These are phyloP conservation scores for Tetramorium alpestre DNA, from an alignment of 1,140 invertebrate genomes.

Conservation along the genomic window DNA sequence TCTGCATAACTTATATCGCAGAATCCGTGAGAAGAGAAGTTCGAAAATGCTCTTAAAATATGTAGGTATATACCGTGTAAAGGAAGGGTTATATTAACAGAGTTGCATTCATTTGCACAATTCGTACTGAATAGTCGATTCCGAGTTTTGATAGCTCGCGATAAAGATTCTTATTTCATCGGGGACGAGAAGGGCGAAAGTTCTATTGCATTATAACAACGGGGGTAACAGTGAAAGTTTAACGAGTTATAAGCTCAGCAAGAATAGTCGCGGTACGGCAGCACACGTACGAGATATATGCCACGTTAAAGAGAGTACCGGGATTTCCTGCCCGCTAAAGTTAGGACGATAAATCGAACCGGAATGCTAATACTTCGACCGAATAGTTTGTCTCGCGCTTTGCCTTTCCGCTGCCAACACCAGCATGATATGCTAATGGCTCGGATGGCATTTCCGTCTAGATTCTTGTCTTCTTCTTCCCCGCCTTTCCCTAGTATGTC, in stretches of 20 bases:
- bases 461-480: slow-evolving; percentile 23
- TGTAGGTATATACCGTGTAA: not conserved
- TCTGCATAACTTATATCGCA: not conserved
- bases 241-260: slow-evolving; percentile 42
- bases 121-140: not conserved
- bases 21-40: not conserved
- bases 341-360: slow-evolving; percentile 67
- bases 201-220: not conserved
- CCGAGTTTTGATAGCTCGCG: slow-evolving; percentile 8
- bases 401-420: not conserved
- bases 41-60: not conserved
- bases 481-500: not conserved
- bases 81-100: not conserved
- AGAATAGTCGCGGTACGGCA: slow-evolving; percentile 14
- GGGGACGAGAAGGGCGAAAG: not conserved
- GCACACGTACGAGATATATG: slow-evolving; percentile 11
- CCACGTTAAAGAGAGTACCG: slow-evolving; percentile 29
- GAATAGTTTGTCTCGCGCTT: slow-evolving; percentile 60
- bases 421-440: slow-evolving; percentile 57
- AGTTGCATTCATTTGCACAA: not conserved
- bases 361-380: slow-evolving; percentile 67
- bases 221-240: slow-evolving; percentile 33
- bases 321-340: slow-evolving; percentile 50
- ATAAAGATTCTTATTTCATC: slow-evolving; percentile 21
- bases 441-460: slow-evolving; percentile 32